These are phyloP conservation scores for Drosophila kokeensis DNA, from an alignment of 2,888 invertebrate genomes.

Conservation along the genomic window DNA sequence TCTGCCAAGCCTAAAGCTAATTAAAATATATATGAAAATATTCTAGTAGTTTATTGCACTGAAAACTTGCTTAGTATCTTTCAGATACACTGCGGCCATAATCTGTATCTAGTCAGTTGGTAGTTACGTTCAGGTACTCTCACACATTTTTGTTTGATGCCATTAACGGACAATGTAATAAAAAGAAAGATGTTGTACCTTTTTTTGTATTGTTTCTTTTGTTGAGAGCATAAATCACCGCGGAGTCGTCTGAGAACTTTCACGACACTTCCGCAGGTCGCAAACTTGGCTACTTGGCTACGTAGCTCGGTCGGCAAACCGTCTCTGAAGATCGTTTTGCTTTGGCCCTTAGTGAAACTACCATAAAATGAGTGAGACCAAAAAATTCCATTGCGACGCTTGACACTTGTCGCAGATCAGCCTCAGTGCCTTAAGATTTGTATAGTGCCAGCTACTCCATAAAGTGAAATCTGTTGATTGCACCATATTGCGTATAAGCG, in stretches of 20 bases:
- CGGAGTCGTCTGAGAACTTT: slow-evolving; percentile 55
- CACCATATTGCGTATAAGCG: slow-evolving; percentile 42
- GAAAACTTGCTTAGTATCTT: slow-evolving; percentile 2
- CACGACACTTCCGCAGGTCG: slow-evolving; percentile 52
- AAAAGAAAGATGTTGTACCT: slow-evolving; percentile 12
- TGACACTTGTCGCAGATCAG: slow-evolving; percentile 36
- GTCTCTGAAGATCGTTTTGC: slow-evolving; percentile 22
- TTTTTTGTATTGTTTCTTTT: slow-evolving; percentile 8
- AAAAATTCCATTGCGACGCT: slow-evolving; percentile 27
- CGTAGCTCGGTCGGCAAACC: slow-evolving; percentile 3
- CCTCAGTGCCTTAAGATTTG: slow-evolving; percentile 7
- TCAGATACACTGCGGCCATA: slow-evolving; percentile 6
- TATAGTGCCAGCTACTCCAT: slow-evolving; percentile 31
- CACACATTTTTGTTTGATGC: slow-evolving; percentile 1
- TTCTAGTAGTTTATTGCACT: slow-evolving; percentile 16
- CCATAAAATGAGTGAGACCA: slow-evolving; percentile 37
- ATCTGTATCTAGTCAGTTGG: slow-evolving; percentile 12
- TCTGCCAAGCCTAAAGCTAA: background rate
- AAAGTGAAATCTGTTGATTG: slow-evolving; percentile 37
- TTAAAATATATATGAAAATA: background rate
- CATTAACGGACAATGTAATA: slow-evolving; percentile 24
- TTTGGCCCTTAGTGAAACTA: slow-evolving; percentile 49
- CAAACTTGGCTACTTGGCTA: background rate
- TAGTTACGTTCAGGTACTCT: slow-evolving; percentile 20
- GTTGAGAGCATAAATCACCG: slow-evolving; percentile 39